Percentiles rank a stretch among this genome's conserved stretches.
phyloP scores from a whole-genome alignment of 2,888 invertebrate genomes.

The Himalopsyche kuldschensis region DNA sequence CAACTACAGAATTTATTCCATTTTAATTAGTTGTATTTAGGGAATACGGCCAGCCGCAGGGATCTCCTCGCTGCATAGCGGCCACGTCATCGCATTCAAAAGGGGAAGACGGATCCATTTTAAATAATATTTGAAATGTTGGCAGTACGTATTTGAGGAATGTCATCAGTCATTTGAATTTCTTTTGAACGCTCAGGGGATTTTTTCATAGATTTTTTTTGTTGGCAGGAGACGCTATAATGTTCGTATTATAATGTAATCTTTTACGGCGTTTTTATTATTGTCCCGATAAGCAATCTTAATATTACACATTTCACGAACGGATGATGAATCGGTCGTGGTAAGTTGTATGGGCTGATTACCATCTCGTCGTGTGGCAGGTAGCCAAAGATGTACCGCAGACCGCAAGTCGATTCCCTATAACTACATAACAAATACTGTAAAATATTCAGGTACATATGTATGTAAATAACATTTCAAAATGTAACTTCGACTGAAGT shows the following conservation, averaged over 20 bases:
- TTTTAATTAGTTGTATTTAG: not conserved
- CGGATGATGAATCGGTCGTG: constrained; percentile 37
- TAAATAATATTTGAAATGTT: constrained; percentile 30
- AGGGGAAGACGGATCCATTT: constrained; percentile 33
- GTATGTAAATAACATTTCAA: no score
- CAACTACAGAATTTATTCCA: not conserved
- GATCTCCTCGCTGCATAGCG: not conserved
- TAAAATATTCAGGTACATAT: no score
- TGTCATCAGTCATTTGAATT: constrained; percentile 36
- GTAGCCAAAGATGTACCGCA: constrained; percentile 10
- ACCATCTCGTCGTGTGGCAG: constrained; percentile 25
- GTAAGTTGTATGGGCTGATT: constrained; percentile 7
- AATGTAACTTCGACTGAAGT: no score
- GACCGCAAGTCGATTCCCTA: not conserved
- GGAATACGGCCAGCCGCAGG: not conserved
- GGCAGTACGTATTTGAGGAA: constrained; percentile 31
- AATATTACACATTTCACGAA: constrained; percentile 37
- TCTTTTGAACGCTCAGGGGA: constrained; percentile 25
- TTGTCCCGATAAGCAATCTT: constrained; percentile 33
- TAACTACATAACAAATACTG: not conserved
- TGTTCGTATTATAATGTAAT: constrained; percentile 26
- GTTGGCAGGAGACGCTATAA: constrained; percentile 23
- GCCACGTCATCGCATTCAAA: constrained; percentile 17
- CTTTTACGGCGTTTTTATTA: constrained; percentile 32
- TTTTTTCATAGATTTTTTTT: constrained; percentile 18